A percentile compares a stretch with the other conserved stretches of the same genome.
These are phyloP conservation scores for Mesaphorura yosii DNA, from an alignment of 1,140 invertebrate genomes.

Conservation along the genomic window DNA sequence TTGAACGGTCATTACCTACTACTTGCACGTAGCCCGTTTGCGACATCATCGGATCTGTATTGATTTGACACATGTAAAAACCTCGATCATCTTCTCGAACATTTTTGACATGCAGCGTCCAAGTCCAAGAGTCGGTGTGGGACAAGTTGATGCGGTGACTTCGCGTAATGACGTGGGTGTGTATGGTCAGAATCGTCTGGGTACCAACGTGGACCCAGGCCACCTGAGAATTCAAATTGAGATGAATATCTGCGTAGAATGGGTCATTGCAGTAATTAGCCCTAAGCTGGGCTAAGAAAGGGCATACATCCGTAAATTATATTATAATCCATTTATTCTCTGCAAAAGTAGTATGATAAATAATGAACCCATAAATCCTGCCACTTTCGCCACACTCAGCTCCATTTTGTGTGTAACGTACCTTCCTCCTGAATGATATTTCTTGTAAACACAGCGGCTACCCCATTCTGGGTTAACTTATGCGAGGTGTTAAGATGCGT, in stretches of 20 bases:
- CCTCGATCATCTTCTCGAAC: conserved; percentile 17
- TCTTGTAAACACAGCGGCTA: too few relatives aligned
- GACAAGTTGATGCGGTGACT: conserved; percentile 74
- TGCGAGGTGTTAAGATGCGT: too few relatives aligned
- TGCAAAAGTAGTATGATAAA: too few relatives aligned
- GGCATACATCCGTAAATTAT: too few relatives aligned
- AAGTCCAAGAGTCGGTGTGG: conserved; percentile 70
- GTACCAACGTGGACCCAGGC: conserved; percentile 85
- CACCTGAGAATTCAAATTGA: conserved; percentile 48
- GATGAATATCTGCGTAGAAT: neutral
- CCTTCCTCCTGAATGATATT: too few relatives aligned
- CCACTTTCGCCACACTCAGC: too few relatives aligned
- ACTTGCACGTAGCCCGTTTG: conserved; percentile 69
- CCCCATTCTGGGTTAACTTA: too few relatives aligned
- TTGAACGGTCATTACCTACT: conserved; percentile 54
- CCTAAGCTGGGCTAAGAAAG: too few relatives aligned
- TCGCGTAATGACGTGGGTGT: conserved; percentile 75
- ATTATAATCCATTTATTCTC: too few relatives aligned
- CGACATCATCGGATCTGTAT: conserved; percentile 61
- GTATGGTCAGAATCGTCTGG: conserved; percentile 81
- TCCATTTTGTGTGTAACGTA: too few relatives aligned
- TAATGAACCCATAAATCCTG: too few relatives aligned
- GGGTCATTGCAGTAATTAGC: neutral
- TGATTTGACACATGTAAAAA: conserved; percentile 72
- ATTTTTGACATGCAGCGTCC: conserved; percentile 62